These are phyloP conservation scores for Synergus itoensis DNA, from an alignment of 2,888 invertebrate species.

Conservation along the genomic window DNA sequence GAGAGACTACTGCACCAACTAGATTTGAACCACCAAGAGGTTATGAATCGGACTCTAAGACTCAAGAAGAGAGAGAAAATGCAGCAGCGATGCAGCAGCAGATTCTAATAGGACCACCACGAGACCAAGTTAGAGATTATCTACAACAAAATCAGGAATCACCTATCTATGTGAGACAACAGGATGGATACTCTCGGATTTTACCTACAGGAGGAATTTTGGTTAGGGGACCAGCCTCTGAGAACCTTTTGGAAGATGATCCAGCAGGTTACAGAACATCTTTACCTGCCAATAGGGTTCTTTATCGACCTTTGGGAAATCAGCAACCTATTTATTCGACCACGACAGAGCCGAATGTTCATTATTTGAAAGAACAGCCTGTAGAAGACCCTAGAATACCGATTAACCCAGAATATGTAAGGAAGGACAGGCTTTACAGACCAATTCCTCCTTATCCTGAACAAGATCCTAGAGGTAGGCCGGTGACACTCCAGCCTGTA, in stretches of 20 bases:
- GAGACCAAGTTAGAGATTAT: slow-evolving; percentile 65
- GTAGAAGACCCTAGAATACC: slow-evolving; percentile 63
- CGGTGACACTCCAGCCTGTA: slow-evolving; percentile 53
- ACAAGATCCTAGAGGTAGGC: slow-evolving; percentile 59
- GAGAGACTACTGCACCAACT: slow-evolving; percentile 67
- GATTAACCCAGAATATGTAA: slow-evolving; percentile 61
- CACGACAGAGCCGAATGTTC: slow-evolving; percentile 69
- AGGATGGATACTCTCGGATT: slow-evolving; percentile 67
- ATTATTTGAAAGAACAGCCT: slow-evolving; percentile 71
- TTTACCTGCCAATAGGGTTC: slow-evolving; percentile 63
- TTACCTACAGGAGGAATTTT: slow-evolving; percentile 66
- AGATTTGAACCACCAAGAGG: slow-evolving; percentile 65
- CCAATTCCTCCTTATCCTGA: slow-evolving; percentile 55
- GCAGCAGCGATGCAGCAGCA: slow-evolving; percentile 61
- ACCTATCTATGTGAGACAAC: slow-evolving; percentile 68
- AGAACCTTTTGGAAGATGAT: slow-evolving; percentile 64
- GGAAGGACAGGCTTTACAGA: slow-evolving; percentile 62
- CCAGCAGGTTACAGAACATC: slow-evolving; percentile 61
- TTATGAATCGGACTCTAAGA: slow-evolving; percentile 69
- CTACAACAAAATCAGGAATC: slow-evolving; percentile 64
- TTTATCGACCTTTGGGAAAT: slow-evolving; percentile 63
- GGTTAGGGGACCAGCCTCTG: slow-evolving; percentile 57
- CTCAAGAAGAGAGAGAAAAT: slow-evolving; percentile 65
- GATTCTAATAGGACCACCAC: slow-evolving; percentile 60
- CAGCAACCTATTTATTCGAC: slow-evolving; percentile 67